These are phyloP conservation scores for Noturus placidus DNA, from an alignment of 2,113 vertebrate species.

Conservation along the genomic window DNA sequence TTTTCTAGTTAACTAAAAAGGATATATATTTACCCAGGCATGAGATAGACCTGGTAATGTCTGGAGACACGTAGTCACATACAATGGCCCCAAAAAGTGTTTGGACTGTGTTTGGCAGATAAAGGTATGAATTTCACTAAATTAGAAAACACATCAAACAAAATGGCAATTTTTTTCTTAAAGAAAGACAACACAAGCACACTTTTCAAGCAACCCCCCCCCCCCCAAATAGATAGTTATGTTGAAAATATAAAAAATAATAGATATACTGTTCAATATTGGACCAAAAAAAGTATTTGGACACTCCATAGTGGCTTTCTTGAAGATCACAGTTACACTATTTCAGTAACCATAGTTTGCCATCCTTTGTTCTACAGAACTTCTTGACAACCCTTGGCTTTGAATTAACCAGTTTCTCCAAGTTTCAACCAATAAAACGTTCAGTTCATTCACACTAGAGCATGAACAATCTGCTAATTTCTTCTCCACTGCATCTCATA, in stretches of 20 bases:
- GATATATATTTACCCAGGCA: not conserved
- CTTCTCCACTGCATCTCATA: not conserved
- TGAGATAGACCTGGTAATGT: not conserved
- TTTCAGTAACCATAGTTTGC: not conserved
- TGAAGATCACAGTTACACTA: not conserved
- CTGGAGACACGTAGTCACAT: not conserved
- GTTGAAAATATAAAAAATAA: not conserved
- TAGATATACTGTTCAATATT: not conserved
- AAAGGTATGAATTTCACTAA: not conserved
- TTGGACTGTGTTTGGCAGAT: not conserved
- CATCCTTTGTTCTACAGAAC: not conserved
- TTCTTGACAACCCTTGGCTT: not conserved
- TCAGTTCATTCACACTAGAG: not conserved
- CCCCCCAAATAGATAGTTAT: not conserved
- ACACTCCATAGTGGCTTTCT: not conserved
- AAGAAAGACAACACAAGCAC: not conserved
- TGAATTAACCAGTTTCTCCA: not conserved
- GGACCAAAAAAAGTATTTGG: not conserved
- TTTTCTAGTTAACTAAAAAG: not conserved
- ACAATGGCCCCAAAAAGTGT: not conserved
- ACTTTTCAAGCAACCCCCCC: not conserved
- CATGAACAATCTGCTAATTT: not conserved
- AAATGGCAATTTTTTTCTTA: not conserved
- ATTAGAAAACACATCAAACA: not conserved
- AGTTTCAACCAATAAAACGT: not conserved